phyloP scores from a whole-genome alignment of 23 tunicate species.

The Halocynthia aurantium region DNA sequence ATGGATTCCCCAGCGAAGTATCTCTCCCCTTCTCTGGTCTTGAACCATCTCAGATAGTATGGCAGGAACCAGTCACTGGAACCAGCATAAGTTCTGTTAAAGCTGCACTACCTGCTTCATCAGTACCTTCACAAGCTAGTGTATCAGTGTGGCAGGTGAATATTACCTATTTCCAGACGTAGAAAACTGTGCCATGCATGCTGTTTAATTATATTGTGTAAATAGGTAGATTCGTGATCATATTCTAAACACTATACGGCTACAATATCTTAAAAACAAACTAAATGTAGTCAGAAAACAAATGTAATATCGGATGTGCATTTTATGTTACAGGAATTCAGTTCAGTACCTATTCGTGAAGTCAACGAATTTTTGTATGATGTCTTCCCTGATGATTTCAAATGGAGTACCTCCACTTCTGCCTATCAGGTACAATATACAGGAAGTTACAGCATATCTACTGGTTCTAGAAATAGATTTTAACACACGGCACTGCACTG shows the following conservation, averaged over 20 bases:
- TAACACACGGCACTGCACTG: neutral
- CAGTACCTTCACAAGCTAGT: conserved; percentile 70
- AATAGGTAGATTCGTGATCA: too few relatives aligned
- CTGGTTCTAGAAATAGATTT: neutral
- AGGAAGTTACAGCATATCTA: neutral
- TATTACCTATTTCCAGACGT: neutral
- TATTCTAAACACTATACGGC: too few relatives aligned
- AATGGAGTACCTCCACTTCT: conserved; percentile 95
- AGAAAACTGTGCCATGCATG: too few relatives aligned
- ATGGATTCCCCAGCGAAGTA: conserved; percentile 63
- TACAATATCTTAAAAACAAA: too few relatives aligned
- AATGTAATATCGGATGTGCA: too few relatives aligned
- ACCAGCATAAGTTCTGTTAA: neutral
- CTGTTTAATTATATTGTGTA: too few relatives aligned
- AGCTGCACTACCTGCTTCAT: conserved; percentile 40
- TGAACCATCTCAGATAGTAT: conserved; percentile 4
- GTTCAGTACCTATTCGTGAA: conserved; percentile 47
- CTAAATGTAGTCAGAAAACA: too few relatives aligned
- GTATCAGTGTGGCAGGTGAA: conserved; percentile 69
- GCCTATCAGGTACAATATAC: conserved; percentile 71
- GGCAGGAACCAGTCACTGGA: conserved; percentile 7
- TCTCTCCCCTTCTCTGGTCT: neutral
- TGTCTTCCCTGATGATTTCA: conserved; percentile 75
- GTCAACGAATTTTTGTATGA: conserved; percentile 65
- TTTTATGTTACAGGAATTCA: conserved; percentile 52